Conservation (phyloP, 2,888 invertebrate genomes). For the Sinotaia quadrata region DNA sequence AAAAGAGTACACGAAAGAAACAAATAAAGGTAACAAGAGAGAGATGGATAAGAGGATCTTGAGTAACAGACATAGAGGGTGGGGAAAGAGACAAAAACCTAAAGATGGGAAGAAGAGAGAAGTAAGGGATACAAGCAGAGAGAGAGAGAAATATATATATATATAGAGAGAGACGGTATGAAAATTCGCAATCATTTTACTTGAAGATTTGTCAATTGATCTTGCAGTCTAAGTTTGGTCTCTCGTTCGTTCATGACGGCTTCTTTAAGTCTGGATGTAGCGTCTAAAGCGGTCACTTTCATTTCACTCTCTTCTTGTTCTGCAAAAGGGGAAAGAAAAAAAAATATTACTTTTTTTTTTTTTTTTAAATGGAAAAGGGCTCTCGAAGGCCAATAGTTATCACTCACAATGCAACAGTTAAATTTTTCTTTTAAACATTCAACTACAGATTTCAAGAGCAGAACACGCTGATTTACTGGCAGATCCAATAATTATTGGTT, state of each 20-base stretch:
- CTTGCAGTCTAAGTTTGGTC: slow-evolving; percentile 55
- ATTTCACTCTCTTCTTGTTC: slow-evolving; percentile 57
- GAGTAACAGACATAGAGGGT: not conserved
- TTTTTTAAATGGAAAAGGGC: no score
- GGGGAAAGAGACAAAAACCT: not conserved
- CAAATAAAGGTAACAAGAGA: not conserved
- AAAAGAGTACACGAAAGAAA: slow-evolving; percentile 6
- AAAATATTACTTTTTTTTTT: no score
- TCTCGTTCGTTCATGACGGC: slow-evolving; percentile 62
- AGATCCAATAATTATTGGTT: no score
- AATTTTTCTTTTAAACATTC: no score
- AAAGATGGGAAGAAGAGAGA: not conserved
- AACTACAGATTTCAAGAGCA: no score
- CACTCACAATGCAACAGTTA: no score
- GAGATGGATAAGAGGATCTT: not conserved
- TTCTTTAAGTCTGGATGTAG: slow-evolving; percentile 59
- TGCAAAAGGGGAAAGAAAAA: slow-evolving; percentile 32
- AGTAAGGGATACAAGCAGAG: not conserved
- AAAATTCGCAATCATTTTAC: slow-evolving; percentile 34
- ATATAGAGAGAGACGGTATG: slow-evolving; percentile 3
- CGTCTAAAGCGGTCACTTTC: slow-evolving; percentile 60
- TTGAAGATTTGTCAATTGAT: slow-evolving; percentile 53
- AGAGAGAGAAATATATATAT: slow-evolving; percentile 4
- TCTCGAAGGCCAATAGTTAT: no score
- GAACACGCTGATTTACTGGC: no score